A percentile compares a stretch with the other conserved stretches of the same genome.
Conservation (phyloP, 2,113 vertebrate genomes). For the Triplophysa dalaica region DNA sequence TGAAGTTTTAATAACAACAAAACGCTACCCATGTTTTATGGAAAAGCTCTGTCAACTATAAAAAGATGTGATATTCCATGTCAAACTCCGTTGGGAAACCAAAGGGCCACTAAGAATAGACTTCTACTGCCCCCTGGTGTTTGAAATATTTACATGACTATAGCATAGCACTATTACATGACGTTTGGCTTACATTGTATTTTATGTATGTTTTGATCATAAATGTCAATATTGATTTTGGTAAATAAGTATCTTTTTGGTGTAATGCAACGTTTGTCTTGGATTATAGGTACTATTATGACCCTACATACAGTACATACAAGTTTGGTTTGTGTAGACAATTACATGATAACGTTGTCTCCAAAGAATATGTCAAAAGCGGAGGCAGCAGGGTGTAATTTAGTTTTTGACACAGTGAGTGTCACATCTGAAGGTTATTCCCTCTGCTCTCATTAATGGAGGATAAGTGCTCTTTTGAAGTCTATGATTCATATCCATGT, state of each 20-base stretch:
- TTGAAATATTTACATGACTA: neutral
- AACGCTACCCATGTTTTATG: neutral
- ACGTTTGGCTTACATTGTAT: neutral
- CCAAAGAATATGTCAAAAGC: neutral
- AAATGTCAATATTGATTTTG: neutral
- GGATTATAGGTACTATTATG: neutral
- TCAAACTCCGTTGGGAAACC: neutral
- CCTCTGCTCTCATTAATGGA: conserved; percentile 19
- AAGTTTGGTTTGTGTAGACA: neutral
- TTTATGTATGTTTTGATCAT: neutral
- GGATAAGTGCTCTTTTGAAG: conserved; percentile 29
- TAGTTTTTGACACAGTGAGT: conserved; percentile 15
- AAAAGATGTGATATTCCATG: neutral
- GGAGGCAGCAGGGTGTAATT: neutral
- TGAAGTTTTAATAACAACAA: neutral
- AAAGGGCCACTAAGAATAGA: neutral
- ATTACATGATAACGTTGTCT: neutral
- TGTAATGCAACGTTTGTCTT: neutral
- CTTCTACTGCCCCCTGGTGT: conserved; percentile 23
- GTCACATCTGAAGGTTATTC: conserved; percentile 26
- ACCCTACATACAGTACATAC: neutral
- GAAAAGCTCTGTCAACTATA: conserved; percentile 16
- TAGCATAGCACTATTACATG: neutral
- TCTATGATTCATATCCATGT: conserved; percentile 24
- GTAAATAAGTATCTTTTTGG: neutral